A percentile compares a stretch with the other conserved stretches of the same genome.
phyloP scores from a whole-genome alignment of 2,797 vertebrate genomes.

The Heteromormyrus szaboi region DNA sequence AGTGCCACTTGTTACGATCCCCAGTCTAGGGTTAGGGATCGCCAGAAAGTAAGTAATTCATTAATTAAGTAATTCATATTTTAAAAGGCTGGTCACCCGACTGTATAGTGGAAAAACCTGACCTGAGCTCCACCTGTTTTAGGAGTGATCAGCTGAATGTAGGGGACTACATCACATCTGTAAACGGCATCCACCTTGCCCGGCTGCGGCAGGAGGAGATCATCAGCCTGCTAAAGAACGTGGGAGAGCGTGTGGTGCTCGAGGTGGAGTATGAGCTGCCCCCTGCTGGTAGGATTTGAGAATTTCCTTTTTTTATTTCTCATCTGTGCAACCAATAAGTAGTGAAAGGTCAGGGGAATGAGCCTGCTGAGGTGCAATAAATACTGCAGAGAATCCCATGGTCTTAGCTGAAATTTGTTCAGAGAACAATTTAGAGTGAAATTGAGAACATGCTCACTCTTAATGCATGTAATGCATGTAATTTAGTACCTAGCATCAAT shows the following conservation, averaged over 20 bases:
- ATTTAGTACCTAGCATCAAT: background rate
- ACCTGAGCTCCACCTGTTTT: background rate
- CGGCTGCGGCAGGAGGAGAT: conserved; percentile 92
- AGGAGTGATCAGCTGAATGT: conserved; percentile 95
- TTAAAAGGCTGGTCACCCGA: background rate
- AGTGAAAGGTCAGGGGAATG: background rate
- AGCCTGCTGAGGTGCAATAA: background rate
- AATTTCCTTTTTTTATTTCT: conserved; percentile 28
- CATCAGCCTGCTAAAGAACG: conserved; percentile 90
- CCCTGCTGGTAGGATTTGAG: conserved; percentile 69
- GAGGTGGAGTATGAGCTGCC: conserved; percentile 97
- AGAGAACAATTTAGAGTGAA: background rate
- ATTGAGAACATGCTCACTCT: background rate
- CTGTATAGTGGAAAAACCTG: background rate
- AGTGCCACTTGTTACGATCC: background rate
- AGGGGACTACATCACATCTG: conserved; percentile 92
- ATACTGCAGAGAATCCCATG: background rate
- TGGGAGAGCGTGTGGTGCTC: conserved; percentile 89
- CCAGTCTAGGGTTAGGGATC: too few relatives aligned
- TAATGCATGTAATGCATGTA: background rate
- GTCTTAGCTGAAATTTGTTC: background rate
- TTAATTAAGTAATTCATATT: background rate
- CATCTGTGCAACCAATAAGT: background rate
- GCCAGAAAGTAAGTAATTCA: too few relatives aligned
- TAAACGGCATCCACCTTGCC: conserved; percentile 92